Evolutionary conservation across 2,113 vertebrate genomes (phyloP), one percentile per base, ranked within the genome.

Genomic region (Orientallactaga bullata): DNA sequence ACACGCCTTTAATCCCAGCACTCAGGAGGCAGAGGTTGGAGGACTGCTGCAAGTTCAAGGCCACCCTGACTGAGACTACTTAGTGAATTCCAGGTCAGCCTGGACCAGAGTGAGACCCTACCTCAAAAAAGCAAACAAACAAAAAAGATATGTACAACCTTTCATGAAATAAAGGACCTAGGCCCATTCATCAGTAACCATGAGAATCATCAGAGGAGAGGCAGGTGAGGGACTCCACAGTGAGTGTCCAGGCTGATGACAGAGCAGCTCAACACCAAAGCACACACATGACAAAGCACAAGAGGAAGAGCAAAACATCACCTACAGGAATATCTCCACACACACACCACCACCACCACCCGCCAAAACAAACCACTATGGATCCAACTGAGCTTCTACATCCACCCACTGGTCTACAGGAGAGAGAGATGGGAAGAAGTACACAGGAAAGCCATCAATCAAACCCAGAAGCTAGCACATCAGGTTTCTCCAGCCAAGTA

Each of bases 151-250:
- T 80, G 28, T 85, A 26, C 35, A 93, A 88, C 63, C 35, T 35
- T 69, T 84, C 24, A 83, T 79, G 72, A 90, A 88, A 87, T 60
- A 78, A 92, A 15, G 26, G 17, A 51, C 83, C 60, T 55, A 69
- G 84, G 39, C 80, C 81, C 55, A 76, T 63, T n/a, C 7, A 79
- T 58, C 77, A 78, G n/a, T 8, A 78, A 35, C 37, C 42, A 55
- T 60, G 47, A 89, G 81, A 68, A 85, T 30, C 35, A 89, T 2
- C 39, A 69, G 42, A 13, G 37, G 20, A 72, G 65, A 47, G 30
- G 71, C 5, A 83, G 83, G 71, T 28, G 10, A 68, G 58, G 35
- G 76, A 86, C 20, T 77, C 63, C 77, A 80, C 0, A 65, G 39
- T 39, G 51, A 55, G 61, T 42, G 30, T 16, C 32, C 1, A 47